Evolutionary conservation across 2,113 vertebrate species (phyloP).

Genomic region (Capricornis sumatraensis): DNA sequence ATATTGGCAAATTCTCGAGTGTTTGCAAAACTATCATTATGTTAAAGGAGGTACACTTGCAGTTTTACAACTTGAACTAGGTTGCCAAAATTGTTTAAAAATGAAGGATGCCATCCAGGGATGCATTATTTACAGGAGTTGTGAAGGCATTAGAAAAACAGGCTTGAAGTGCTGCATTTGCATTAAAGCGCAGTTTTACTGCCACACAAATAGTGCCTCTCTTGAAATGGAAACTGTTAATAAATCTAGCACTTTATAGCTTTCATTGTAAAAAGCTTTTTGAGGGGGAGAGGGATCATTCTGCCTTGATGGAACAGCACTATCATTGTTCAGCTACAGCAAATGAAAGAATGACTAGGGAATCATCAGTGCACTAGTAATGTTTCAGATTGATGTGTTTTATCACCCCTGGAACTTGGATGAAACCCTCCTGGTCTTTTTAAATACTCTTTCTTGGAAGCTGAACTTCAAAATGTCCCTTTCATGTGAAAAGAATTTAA

Average conservation of each 20-base stretch:
- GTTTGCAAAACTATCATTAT: background rate
- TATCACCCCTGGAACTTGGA: constrained; percentile 2
- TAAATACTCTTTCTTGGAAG: constrained; percentile 49
- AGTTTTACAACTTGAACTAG: constrained; percentile 38
- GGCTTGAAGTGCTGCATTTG: constrained; percentile 20
- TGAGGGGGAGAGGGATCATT: constrained; percentile 24
- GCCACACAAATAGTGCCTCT: background rate
- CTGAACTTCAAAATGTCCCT: constrained; percentile 47
- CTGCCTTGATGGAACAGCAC: constrained; percentile 24
- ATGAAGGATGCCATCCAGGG: background rate
- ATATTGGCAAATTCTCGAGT: background rate
- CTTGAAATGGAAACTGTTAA: constrained; percentile 63
- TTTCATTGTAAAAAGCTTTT: constrained; percentile 45
- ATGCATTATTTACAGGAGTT: constrained; percentile 35
- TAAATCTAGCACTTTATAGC: constrained; percentile 64
- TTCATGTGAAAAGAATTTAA: constrained; percentile 57
- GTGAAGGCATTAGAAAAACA: constrained; percentile 53
- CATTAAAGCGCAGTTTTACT: constrained; percentile 44
- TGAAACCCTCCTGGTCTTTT: constrained; percentile 37
- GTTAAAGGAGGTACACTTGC: background rate
- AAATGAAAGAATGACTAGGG: constrained; percentile 44
- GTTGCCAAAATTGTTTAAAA: constrained; percentile 46
- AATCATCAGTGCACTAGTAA: constrained; percentile 4
- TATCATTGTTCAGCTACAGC: background rate
- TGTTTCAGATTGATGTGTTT: constrained; percentile 33